Conservation (phyloP, 2,888 invertebrate genomes). For the Trichogramma dendrolimi region DNA sequence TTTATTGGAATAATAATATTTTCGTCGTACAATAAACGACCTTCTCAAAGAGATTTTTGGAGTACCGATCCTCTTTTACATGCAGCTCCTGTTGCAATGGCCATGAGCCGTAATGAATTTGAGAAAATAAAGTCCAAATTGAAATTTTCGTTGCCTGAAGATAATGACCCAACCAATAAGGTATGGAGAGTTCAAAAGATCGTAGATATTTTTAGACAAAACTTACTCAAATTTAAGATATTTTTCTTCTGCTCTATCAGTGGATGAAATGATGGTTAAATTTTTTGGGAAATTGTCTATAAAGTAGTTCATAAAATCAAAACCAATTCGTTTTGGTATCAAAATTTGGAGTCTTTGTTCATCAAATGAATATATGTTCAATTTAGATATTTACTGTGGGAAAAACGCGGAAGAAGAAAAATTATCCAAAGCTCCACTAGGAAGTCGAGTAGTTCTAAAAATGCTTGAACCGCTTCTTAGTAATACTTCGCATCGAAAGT, state of each 20-base stretch:
- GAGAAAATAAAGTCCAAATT: slow-evolving; percentile 3
- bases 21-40: not conserved
- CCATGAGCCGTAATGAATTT: not conserved
- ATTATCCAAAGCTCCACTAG: not conserved
- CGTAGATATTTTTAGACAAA: slow-evolving; percentile 1
- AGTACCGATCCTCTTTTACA: not conserved
- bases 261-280: slow-evolving; percentile 14
- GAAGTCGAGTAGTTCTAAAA: too few species aligned
- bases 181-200: slow-evolving; percentile 3
- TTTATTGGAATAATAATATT: not conserved
- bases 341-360: slow-evolving; percentile 9
- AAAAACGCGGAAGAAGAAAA: not conserved
- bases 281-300: not conserved
- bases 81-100: not conserved
- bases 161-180: not conserved
- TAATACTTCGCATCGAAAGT: not conserved
- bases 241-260: slow-evolving; percentile 3
- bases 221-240: not conserved
- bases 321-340: slow-evolving; percentile 10
- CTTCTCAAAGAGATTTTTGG: slow-evolving; percentile 7
- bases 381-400: slow-evolving; percentile 1
- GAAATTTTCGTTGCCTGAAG: slow-evolving; percentile 4
- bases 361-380: not conserved
- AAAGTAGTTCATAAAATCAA: slow-evolving; percentile 4
- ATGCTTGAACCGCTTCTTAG: not conserved